Percentiles rank a stretch among this genome's conserved stretches.
phyloP scores from a whole-genome alignment of 2,113 vertebrate species.

The Leptocoma aspasia region DNA sequence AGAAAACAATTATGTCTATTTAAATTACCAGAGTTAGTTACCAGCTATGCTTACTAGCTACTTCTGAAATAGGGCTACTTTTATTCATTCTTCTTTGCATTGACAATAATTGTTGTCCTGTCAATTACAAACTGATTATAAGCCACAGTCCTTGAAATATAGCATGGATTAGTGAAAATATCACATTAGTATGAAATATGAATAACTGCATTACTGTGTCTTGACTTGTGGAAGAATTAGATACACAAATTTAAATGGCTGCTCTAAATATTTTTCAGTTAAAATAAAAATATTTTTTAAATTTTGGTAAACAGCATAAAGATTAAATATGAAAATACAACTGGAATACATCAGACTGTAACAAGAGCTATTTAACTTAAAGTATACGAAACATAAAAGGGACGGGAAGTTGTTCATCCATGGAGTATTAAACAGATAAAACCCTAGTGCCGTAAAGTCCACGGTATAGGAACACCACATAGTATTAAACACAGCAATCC shows the following conservation, averaged over 20 bases:
- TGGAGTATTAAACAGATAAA: constrained; percentile 8
- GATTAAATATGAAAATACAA: not conserved
- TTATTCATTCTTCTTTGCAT: not conserved
- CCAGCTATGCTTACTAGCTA: not conserved
- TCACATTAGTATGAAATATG: not conserved
- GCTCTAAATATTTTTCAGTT: not conserved
- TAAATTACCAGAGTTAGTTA: not conserved
- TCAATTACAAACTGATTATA: not conserved
- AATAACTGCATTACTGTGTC: not conserved
- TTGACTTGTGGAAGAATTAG: not conserved
- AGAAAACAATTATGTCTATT: not conserved
- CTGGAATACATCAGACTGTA: not conserved
- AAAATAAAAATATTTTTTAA: not conserved
- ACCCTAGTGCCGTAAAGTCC: not conserved
- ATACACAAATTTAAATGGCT: not conserved
- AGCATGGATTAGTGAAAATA: not conserved
- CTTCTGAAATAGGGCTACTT: not conserved
- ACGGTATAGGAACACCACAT: not conserved
- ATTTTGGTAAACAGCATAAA: not conserved
- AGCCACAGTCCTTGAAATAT: not conserved
- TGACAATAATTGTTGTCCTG: not conserved
- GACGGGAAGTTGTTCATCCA: not conserved
- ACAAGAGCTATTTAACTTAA: not conserved
- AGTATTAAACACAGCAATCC: constrained; percentile 16
- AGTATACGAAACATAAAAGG: not conserved